Evolutionary conservation across 2,113 vertebrate species (phyloP), one percentile per base, ranked within the genome.

Genomic region (Cyprinodon brontotheroides): DNA sequence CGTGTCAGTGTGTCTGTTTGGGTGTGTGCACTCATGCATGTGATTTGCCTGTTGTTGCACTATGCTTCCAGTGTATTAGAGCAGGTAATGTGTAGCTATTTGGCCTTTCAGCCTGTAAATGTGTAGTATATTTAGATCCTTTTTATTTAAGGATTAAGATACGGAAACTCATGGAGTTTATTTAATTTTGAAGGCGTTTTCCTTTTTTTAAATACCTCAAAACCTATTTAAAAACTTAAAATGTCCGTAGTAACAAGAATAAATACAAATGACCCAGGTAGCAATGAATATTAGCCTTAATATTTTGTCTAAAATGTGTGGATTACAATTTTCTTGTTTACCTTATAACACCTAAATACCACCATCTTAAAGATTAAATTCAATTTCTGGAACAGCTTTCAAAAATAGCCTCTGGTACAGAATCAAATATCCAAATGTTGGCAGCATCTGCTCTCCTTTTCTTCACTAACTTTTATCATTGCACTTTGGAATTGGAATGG

Each of bases 1-100:
- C 60, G 70, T 80, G 67, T 12, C 37, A 65, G 72, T 68, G 37
- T 78, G 75, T 78, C 79, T 80, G 68, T 79, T 65, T 75, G 61
- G 48, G 39, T 62, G 17, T 59, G 70, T 72, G 79, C 68, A 70
- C 63, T 83, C 73, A 45, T 82, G 69, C 65, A 41, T 80, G 57
- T 69, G 63, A 83, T 87, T 64, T 75, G 74, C 45, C 43, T 75
- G 72, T 77, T 72, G 61, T 45, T 75, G 48, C 60, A 48, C 15
- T 74, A 38, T 72, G 72, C 68, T 70, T 68, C 60, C 11, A 15
- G 47, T 76, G 65, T 74, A 36, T 9, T 3, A 59, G 37, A 39
- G 68, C 61, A 45, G 47, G 4, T 36, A 15, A 2, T 29, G 14
- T 57, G 74, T 74, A 77, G 74, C 75, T 43, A 57, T 50, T 73